Evolutionary conservation across 2,888 invertebrate genomes (phyloP).

Genomic region (Dryobota labecula): DNA sequence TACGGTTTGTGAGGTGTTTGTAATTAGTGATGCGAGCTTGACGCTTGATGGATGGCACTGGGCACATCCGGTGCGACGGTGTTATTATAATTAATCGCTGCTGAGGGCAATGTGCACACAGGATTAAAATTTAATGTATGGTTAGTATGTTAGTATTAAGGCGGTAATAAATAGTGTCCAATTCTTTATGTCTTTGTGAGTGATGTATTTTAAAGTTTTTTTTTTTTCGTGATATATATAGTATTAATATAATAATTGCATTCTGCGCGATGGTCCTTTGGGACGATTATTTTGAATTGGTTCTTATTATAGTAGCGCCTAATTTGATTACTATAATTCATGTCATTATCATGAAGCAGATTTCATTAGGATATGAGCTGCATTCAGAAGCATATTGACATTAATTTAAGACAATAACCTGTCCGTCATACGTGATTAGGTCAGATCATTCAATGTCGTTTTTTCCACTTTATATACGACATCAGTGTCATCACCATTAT

Average conservation of each 20-base stretch:
- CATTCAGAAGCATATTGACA: not conserved
- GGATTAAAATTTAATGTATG: constrained; percentile 57
- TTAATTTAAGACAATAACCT: not conserved
- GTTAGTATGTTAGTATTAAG: constrained; percentile 36
- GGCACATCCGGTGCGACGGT: constrained; percentile 69
- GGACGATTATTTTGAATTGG: not conserved
- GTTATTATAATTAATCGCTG: constrained; percentile 70
- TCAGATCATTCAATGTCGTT: not conserved
- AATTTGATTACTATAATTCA: not conserved
- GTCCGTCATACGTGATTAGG: not conserved
- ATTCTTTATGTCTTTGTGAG: constrained; percentile 46
- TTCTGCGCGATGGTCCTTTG: not conserved
- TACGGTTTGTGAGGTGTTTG: constrained; percentile 80
- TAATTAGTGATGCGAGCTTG: constrained; percentile 82
- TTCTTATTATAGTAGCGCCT: not conserved
- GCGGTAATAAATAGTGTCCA: constrained; percentile 49
- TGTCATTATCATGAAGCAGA: too few relatives aligned
- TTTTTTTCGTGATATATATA: too few relatives aligned
- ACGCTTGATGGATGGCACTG: constrained; percentile 77
- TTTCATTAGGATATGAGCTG: not conserved
- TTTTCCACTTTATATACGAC: not conserved
- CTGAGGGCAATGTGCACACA: constrained; percentile 58
- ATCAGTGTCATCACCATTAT: too few relatives aligned
- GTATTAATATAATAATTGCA: too few relatives aligned
- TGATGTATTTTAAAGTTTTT: constrained; percentile 2